These are phyloP conservation scores for Drosophila birchii DNA, from an alignment of 2,888 invertebrate genomes.

Conservation along the genomic window DNA sequence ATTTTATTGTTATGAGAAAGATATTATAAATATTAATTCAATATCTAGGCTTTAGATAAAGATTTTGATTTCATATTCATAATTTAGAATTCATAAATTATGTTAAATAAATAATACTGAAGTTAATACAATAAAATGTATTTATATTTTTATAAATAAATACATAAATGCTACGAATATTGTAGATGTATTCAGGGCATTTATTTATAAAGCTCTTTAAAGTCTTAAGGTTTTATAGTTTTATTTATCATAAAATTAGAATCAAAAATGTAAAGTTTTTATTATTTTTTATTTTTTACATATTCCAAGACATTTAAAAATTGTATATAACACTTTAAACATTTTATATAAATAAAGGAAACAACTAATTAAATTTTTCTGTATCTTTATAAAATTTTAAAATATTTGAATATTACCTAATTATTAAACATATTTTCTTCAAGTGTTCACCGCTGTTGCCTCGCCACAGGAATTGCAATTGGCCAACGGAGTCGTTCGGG, in stretches of 20 bases:
- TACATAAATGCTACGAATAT: not conserved
- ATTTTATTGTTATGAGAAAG: not conserved
- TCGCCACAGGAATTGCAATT: constrained; percentile 11
- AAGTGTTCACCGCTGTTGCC: constrained; percentile 19
- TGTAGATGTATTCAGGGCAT: not conserved
- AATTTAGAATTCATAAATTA: not conserved
- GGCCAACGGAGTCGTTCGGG: constrained; percentile 37
- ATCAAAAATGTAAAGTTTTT: too few relatives aligned
- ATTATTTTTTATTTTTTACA: too few relatives aligned
- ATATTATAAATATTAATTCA: not conserved
- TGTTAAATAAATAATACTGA: not conserved
- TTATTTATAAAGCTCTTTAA: too few relatives aligned
- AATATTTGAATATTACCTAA: not conserved
- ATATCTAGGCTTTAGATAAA: not conserved
- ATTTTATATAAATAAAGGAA: too few relatives aligned
- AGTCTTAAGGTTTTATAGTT: not conserved
- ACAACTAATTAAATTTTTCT: too few relatives aligned
- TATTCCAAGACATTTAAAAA: not conserved
- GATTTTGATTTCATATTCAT: not conserved
- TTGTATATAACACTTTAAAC: too few relatives aligned
- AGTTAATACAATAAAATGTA: not conserved
- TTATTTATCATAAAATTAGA: not conserved
- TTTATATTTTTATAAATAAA: not conserved
- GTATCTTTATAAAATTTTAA: too few relatives aligned
- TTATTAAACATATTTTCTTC: not conserved